Evolutionary conservation across 2,113 vertebrate genomes (phyloP).

Genomic region (Podilymbus podiceps): DNA sequence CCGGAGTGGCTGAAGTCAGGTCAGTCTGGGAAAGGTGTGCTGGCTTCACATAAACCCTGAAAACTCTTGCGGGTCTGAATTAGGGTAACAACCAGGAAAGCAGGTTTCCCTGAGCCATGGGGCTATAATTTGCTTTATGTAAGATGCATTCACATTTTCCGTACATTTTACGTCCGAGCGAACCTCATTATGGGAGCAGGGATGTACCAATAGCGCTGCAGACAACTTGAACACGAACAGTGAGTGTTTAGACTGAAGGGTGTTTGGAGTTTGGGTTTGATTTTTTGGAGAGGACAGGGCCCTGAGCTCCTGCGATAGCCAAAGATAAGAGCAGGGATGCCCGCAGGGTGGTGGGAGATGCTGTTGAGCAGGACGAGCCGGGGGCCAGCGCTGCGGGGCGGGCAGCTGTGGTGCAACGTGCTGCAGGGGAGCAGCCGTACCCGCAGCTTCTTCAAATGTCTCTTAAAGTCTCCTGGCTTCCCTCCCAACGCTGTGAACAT

Average conservation of each 20-base stretch:
- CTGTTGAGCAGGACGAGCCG: not conserved
- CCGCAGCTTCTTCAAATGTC: not conserved
- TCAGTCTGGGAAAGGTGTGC: not conserved
- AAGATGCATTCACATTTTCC: not conserved
- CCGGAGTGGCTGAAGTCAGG: not conserved
- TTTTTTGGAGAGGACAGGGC: not conserved
- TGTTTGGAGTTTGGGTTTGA: not conserved
- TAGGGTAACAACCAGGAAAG: not conserved
- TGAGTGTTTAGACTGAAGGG: not conserved
- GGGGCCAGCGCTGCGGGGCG: fast-evolving
- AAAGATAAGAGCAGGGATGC: not conserved
- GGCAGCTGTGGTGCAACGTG: not conserved
- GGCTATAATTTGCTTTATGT: not conserved
- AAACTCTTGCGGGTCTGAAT: not conserved
- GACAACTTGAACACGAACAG: fast-evolving
- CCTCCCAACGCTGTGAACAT: not conserved
- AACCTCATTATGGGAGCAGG: not conserved
- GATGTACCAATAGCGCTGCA: fast-evolving
- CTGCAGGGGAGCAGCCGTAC: not conserved
- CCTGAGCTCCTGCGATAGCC: fast-evolving
- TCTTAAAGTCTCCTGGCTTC: not conserved
- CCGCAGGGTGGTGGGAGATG: not conserved
- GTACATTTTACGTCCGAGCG: not conserved
- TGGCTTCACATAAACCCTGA: not conserved
- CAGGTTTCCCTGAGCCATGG: not conserved